A percentile compares a stretch with the other conserved stretches of the same genome.
These are phyloP conservation scores for Hyles vespertilio DNA, from an alignment of 1,140 invertebrate genomes.

Conservation along the genomic window DNA sequence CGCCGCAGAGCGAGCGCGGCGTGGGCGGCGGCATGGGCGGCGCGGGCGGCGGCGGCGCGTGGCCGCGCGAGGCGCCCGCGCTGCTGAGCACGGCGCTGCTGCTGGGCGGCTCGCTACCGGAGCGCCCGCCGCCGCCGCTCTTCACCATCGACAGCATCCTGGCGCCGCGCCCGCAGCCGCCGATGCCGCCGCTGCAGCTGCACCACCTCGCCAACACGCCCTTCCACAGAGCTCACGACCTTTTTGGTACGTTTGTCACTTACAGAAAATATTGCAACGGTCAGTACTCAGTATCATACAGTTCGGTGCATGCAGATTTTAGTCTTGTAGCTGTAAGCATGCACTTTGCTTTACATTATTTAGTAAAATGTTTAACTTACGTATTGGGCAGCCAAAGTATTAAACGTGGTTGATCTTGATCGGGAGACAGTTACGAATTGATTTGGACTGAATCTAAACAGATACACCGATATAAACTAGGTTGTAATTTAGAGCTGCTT, in stretches of 20 bases:
- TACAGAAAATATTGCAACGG: too few relatives aligned
- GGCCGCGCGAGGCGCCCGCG: conserved; percentile 57
- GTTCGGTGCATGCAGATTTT: too few relatives aligned
- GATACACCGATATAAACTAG: too few relatives aligned
- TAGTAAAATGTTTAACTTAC: too few relatives aligned
- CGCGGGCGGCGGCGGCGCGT: conserved; percentile 43
- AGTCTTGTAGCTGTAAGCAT: too few relatives aligned
- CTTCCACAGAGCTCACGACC: conserved; percentile 81
- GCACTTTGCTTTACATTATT: too few relatives aligned
- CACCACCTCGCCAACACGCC: conserved; percentile 66
- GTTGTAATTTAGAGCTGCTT: too few relatives aligned
- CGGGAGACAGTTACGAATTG: too few relatives aligned
- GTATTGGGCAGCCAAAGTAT: too few relatives aligned
- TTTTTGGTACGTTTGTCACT: conserved; percentile 80
- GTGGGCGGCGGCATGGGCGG: conserved; percentile 26
- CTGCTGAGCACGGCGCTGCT: conserved; percentile 65
- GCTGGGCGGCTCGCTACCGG: conserved; percentile 58
- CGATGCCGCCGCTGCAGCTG: conserved; percentile 67
- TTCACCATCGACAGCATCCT: conserved; percentile 90
- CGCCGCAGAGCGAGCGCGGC: conserved; percentile 22
- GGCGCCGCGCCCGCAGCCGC: conserved; percentile 77
- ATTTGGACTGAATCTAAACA: too few relatives aligned
- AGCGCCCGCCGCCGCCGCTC: conserved; percentile 78
- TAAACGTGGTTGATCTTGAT: too few relatives aligned
- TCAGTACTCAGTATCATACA: too few relatives aligned